Evolutionary conservation across 2,797 vertebrate genomes (phyloP).

Genomic region (Eleutherodactylus coqui): DNA sequence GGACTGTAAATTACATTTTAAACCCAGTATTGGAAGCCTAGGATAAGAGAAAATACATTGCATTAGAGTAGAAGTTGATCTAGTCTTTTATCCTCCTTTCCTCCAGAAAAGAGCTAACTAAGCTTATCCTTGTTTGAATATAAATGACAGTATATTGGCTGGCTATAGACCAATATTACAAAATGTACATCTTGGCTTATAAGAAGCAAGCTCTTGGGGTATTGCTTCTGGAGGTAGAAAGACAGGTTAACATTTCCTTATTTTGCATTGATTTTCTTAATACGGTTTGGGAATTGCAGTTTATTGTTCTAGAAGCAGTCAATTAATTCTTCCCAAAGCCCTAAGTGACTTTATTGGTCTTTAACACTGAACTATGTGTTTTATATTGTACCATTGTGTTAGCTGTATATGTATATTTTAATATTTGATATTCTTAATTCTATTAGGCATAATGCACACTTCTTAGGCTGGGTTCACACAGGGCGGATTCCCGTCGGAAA

Average conservation of each 20-base stretch:
- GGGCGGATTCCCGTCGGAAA: too few species aligned
- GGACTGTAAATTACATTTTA: conserved; percentile 21
- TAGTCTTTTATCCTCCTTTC: conserved; percentile 30
- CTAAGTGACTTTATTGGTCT: background rate
- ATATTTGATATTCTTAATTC: background rate
- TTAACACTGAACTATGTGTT: background rate
- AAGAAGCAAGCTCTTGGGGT: conserved; percentile 10
- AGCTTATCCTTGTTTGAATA: conserved; percentile 49
- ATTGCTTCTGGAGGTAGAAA: background rate
- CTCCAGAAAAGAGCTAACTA: conserved; percentile 42
- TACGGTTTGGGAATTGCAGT: background rate
- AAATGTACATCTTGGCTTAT: conserved; percentile 40
- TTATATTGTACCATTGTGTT: background rate
- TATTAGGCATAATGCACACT: background rate
- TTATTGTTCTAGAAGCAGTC: conserved; percentile 8
- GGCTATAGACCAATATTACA: conserved; percentile 21
- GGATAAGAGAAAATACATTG: background rate
- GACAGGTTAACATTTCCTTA: conserved; percentile 1
- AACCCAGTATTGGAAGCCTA: background rate
- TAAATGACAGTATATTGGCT: conserved; percentile 46
- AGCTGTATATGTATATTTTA: background rate
- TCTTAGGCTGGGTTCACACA: too few species aligned
- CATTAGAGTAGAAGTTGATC: conserved; percentile 12
- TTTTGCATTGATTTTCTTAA: conserved; percentile 7
- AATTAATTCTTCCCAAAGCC: background rate